phyloP scores from a whole-genome alignment of 2,797 vertebrate genomes.

The Myoxocephalus aenaeus region DNA sequence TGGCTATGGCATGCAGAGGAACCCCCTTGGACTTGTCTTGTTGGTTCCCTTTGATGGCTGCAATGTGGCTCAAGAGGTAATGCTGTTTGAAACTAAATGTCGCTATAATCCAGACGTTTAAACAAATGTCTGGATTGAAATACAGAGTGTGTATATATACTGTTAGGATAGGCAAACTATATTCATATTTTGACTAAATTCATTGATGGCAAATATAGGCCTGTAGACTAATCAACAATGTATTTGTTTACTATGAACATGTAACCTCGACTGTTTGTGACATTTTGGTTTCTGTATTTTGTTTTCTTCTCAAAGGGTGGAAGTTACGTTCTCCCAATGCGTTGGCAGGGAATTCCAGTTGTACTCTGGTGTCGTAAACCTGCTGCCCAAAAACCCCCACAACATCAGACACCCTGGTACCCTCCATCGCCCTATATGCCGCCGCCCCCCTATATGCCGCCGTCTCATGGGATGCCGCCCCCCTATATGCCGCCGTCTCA shows the following conservation, averaged over 20 bases:
- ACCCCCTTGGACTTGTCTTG: constrained; percentile 47
- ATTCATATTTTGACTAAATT: too few species aligned
- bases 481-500: too few species aligned
- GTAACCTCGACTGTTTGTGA: neutral
- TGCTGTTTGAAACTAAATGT: neutral
- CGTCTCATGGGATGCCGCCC: too few species aligned
- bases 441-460: neutral
- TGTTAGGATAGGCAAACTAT: too few species aligned
- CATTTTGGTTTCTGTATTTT: neutral
- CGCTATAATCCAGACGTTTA: neutral
- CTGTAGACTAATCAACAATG: neutral
- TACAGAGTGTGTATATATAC: neutral
- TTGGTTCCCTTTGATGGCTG: constrained; percentile 69
- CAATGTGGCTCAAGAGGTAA: constrained; percentile 64
- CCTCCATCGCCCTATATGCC: neutral
- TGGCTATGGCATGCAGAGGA: constrained; percentile 67
- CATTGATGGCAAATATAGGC: too few species aligned
- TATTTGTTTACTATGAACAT: neutral
- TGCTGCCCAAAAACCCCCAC: neutral
- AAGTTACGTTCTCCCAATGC: constrained; percentile 58
- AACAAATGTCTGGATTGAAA: too few species aligned
- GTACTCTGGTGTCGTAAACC: constrained; percentile 55
- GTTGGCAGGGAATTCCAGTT: constrained; percentile 64
- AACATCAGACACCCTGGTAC: rapidly evolving
- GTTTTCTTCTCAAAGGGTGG: constrained; percentile 44